These are phyloP conservation scores for Scaptomyza parva DNA, from an alignment of 2,888 invertebrate genomes.

Conservation along the genomic window DNA sequence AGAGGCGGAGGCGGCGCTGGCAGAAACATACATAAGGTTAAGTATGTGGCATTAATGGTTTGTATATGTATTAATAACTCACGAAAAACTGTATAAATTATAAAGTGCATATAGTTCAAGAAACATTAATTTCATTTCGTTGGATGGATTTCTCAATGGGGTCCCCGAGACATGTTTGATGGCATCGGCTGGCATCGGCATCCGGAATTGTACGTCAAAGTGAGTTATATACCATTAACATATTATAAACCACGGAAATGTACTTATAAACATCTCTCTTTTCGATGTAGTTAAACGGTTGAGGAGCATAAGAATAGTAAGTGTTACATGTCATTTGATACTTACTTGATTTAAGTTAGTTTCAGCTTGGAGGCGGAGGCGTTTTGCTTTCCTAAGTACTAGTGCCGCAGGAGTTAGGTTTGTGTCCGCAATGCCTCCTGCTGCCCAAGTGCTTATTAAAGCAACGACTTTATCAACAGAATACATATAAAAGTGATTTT, in stretches of 20 bases:
- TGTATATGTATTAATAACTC: constrained; percentile 56
- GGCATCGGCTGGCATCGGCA: constrained; percentile 43
- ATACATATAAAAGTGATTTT: constrained; percentile 1
- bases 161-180: constrained; percentile 10
- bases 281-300: neutral
- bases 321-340: neutral
- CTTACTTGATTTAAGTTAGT: constrained; percentile 4
- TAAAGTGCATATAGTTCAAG: constrained; percentile 64
- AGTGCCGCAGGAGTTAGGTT: constrained; percentile 85
- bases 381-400: constrained; percentile 85
- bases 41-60: constrained; percentile 49
- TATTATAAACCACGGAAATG: too few species aligned
- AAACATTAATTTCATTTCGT: constrained; percentile 42
- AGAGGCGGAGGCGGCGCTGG: too few species aligned
- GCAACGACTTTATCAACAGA: constrained; percentile 85
- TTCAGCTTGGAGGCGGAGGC: constrained; percentile 31
- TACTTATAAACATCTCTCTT: neutral
- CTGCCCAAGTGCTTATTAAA: constrained; percentile 86
- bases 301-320: neutral
- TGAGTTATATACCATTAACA: neutral
- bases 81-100: constrained; percentile 48
- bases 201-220: neutral
- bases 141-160: constrained; percentile 18
- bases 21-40: constrained; percentile 59
- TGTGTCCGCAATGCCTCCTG: constrained; percentile 83